Percentiles rank a stretch among this genome's conserved stretches.
These are phyloP conservation scores for Ophion slaviceki DNA, from an alignment of 2,888 invertebrate species.

Conservation along the genomic window DNA sequence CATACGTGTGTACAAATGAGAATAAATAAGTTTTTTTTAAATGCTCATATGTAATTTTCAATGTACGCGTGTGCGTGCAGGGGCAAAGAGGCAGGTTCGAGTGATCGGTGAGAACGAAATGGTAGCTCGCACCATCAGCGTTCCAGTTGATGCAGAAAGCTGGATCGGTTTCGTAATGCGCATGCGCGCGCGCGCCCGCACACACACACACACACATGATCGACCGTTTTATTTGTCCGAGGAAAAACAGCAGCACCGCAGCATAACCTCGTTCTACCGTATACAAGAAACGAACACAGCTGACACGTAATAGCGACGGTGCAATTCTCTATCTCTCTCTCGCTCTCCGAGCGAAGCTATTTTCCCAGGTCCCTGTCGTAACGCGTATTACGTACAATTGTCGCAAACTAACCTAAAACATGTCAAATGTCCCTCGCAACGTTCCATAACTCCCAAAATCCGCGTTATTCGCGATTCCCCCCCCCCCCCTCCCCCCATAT, in stretches of 20 bases:
- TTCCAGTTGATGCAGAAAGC: slow-evolving; percentile 62
- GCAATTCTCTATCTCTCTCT: no score
- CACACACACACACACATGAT: slow-evolving; percentile 20
- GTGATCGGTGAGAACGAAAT: slow-evolving; percentile 49
- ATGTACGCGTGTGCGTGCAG: not conserved
- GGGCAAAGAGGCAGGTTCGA: slow-evolving; percentile 26
- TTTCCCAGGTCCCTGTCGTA: not conserved
- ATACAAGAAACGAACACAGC: slow-evolving; percentile 1
- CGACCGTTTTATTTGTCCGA: slow-evolving; percentile 48
- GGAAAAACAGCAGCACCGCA: slow-evolving; percentile 57
- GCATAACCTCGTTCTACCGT: slow-evolving; percentile 46
- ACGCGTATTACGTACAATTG: not conserved
- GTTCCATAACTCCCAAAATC: no score
- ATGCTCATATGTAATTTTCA: not conserved
- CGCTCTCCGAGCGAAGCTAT: not conserved
- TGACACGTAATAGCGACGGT: no score
- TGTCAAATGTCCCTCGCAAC: no score
- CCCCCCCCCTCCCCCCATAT: no score
- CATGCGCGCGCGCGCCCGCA: slow-evolving; percentile 58
- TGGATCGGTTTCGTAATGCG: slow-evolving; percentile 63
- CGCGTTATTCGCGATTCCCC: no score
- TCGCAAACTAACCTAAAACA: no score
- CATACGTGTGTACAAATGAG: not conserved
- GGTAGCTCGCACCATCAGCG: slow-evolving; percentile 60
- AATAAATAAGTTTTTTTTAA: slow-evolving; percentile 1